Percentiles rank a stretch among this genome's conserved stretches.
phyloP scores from a whole-genome alignment of 2,888 invertebrate genomes.

The Argynnis bischoffii region DNA sequence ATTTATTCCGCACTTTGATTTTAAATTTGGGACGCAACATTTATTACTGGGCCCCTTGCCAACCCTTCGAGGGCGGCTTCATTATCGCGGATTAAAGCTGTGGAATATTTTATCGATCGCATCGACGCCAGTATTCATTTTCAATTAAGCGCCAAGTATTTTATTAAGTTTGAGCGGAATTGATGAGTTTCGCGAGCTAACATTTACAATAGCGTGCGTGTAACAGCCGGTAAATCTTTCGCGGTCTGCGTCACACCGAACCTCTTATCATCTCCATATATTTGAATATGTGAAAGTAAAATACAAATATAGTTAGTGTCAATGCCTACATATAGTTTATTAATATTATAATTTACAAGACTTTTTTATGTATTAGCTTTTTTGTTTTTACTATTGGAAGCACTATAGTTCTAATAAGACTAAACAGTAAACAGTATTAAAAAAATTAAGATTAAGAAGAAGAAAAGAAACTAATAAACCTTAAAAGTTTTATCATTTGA shows the following conservation, averaged over 20 bases:
- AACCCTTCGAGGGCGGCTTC: conserved; percentile 78
- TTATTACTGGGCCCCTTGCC: conserved; percentile 78
- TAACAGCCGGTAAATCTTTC: conserved; percentile 45
- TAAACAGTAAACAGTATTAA: too few relatives aligned
- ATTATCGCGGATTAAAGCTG: conserved; percentile 82
- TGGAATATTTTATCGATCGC: conserved; percentile 81
- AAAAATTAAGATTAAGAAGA: too few relatives aligned
- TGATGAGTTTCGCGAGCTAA: conserved; percentile 82
- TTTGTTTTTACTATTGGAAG: too few relatives aligned
- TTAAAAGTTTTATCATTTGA: neutral
- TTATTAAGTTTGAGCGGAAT: conserved; percentile 81
- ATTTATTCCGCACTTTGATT: conserved; percentile 83
- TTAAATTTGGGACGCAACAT: conserved; percentile 82
- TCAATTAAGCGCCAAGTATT: conserved; percentile 83
- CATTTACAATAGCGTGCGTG: conserved; percentile 79
- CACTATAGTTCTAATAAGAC: too few relatives aligned
- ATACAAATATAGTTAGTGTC: neutral
- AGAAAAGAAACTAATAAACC: too few relatives aligned
- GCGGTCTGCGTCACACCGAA: conserved; percentile 38
- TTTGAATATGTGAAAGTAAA: conserved; percentile 1
- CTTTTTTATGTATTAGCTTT: too few relatives aligned
- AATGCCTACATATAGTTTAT: too few relatives aligned
- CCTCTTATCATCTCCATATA: conserved; percentile 3
- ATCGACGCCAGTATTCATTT: conserved; percentile 79
- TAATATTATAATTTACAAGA: too few relatives aligned